Percentiles rank a stretch among this genome's conserved stretches.
Evolutionary conservation across 2,113 vertebrate species (phyloP).

Genomic region (Carettochelys insculpta): DNA sequence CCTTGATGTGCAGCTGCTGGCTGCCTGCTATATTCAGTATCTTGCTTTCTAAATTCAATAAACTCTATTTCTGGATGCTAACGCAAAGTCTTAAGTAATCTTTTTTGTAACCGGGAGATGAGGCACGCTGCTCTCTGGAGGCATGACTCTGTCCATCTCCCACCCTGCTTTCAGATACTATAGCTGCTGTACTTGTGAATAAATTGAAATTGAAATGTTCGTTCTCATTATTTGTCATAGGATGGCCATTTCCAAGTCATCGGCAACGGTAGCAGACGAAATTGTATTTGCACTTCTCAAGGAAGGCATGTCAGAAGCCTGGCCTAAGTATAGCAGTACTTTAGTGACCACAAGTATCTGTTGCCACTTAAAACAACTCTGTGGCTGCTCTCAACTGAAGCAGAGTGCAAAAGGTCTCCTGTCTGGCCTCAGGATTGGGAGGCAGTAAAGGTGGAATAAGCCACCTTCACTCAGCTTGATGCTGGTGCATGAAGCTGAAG

Average conservation of each 20-base stretch:
- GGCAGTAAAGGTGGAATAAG: neutral
- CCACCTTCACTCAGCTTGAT: neutral
- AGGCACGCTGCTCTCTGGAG: fast-evolving
- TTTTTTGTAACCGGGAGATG: conserved; percentile 15
- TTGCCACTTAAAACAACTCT: neutral
- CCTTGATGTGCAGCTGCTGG: conserved; percentile 36
- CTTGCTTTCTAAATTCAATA: conserved; percentile 21
- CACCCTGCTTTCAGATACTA: neutral
- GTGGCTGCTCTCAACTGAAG: neutral
- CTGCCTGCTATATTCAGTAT: conserved; percentile 5
- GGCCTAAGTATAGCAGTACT: neutral
- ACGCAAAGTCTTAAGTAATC: neutral
- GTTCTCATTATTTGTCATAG: neutral
- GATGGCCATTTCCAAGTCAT: neutral
- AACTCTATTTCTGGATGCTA: conserved; percentile 23
- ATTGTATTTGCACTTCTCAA: neutral
- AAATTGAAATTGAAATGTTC: neutral
- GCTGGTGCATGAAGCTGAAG: too few relatives aligned
- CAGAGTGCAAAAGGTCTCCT: neutral
- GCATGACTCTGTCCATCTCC: neutral
- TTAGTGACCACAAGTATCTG: neutral
- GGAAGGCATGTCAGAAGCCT: neutral
- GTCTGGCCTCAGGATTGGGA: neutral
- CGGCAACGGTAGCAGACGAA: neutral
- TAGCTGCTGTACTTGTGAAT: neutral